Conservation (phyloP, 2,797 vertebrate species). For the Crenuchus spilurus region DNA sequence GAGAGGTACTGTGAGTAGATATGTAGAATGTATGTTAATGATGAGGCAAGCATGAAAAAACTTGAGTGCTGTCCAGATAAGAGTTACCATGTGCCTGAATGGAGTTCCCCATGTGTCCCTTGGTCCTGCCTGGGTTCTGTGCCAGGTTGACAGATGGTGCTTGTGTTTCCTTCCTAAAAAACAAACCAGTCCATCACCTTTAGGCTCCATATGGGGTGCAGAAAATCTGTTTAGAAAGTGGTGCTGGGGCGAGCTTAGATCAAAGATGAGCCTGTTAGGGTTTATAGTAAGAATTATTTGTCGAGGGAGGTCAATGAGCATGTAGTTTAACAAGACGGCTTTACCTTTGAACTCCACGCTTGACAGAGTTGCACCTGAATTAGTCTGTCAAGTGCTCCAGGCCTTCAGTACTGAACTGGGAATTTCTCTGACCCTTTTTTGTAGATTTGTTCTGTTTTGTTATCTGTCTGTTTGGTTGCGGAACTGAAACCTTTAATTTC, state of each 20-base stretch:
- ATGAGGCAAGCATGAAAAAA: background rate
- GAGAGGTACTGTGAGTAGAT: too few relatives aligned
- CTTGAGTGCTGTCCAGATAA: background rate
- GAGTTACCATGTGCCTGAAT: conserved; percentile 1
- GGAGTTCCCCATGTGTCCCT: conserved; percentile 28
- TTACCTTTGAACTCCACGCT: conserved; percentile 9
- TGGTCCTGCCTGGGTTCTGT: conserved; percentile 27
- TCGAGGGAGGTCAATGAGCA: conserved; percentile 6
- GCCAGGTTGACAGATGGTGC: conserved; percentile 57
- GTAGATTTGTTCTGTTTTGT: too few relatives aligned
- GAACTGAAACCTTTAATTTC: too few relatives aligned
- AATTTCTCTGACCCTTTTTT: background rate
- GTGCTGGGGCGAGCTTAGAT: background rate
- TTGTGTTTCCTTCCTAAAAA: conserved; percentile 52
- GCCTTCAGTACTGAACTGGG: background rate
- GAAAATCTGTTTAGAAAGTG: conserved; percentile 11
- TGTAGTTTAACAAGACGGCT: background rate
- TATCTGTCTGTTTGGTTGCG: too few relatives aligned
- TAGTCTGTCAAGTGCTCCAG: background rate
- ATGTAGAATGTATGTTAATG: background rate
- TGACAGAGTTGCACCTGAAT: background rate
- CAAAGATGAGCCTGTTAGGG: background rate
- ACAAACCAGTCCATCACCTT: conserved; percentile 33
- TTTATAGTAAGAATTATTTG: background rate
- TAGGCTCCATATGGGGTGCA: conserved; percentile 9